Evolutionary conservation across 2,888 invertebrate species (phyloP), one percentile per base, ranked within the genome.

Genomic region (Dastarcus helophoroides): DNA sequence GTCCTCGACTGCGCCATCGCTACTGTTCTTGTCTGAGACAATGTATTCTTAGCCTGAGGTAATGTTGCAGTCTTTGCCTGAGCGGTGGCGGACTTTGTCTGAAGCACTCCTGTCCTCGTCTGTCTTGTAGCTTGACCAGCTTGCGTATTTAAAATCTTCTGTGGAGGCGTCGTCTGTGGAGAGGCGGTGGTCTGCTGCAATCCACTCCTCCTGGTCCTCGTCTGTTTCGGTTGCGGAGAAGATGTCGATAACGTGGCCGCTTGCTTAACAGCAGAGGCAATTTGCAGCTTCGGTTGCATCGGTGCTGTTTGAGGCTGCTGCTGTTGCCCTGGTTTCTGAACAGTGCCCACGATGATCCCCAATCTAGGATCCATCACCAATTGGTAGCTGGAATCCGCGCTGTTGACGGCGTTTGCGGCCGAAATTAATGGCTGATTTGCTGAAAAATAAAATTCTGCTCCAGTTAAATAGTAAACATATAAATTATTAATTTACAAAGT

Each of bases 341-440:
- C 56, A 7, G 62, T 53, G 14, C 65, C 64, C 19, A 66, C 53
- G 33, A 66, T 57, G 4, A 63, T 54, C 22, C 65, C 63, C 35
- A 63, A 54, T 32, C 64, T 48, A 8, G 68, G 64, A 54, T 69
- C 68, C 60, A 70, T 63, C 2, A 70, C 63, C 15, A 70, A 52
- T 36, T 69, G 67, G 40, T 56, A 60, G 48, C 47, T 25, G 36
- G 37, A 8, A 37, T n/a, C n/a, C 15, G 11, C 12, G 19, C 22
- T 22, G 31, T 36, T 31, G 25, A 38, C 42, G 15, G 43, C 37
- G 23, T 37, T 38, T n/a, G 34, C 30, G 16, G 35, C 33, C 3
- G 36, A 12, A 24, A 28, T 16, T 9, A 44, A 36, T 12, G 38
- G 38, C 11, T 44, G 39, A 3, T 44, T 35, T 14, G 40, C 46